Evolutionary conservation across 30 jellyfish, hydroid and myxozoan species (phyloP).

Genomic region (Hydra vulgaris): DNA sequence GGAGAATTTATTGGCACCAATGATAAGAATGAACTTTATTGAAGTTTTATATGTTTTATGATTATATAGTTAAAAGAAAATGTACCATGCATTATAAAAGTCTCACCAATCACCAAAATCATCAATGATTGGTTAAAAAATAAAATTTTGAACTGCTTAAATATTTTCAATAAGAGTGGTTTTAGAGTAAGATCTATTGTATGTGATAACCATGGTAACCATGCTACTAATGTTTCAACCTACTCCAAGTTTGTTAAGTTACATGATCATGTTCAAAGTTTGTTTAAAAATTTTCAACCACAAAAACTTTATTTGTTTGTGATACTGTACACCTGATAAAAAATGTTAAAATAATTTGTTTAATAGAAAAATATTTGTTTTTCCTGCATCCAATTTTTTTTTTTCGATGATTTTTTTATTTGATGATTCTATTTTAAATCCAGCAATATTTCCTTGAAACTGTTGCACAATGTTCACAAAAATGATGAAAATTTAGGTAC

Average conservation of each 20-base stretch:
- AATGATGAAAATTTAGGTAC: no score
- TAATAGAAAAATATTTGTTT: background rate
- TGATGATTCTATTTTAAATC: no score
- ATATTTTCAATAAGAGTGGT: background rate
- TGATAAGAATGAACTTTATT: no score
- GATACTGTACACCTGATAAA: slow-evolving; percentile 3
- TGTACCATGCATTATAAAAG: background rate
- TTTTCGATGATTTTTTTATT: no score
- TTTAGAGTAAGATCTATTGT: background rate
- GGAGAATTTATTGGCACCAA: no score
- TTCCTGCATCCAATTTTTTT: slow-evolving; percentile 2
- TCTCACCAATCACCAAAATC: background rate
- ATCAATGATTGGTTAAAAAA: background rate
- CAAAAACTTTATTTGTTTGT: background rate
- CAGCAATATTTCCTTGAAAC: no score
- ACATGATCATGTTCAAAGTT: background rate
- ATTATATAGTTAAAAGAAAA: background rate
- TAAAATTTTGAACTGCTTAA: background rate
- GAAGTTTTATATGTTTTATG: background rate
- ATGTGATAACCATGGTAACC: slow-evolving; percentile 1
- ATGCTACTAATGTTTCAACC: slow-evolving; percentile 5
- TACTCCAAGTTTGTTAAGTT: background rate
- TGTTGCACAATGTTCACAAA: no score
- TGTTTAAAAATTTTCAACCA: background rate
- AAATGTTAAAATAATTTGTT: background rate